A percentile compares a stretch with the other conserved stretches of the same genome.
These are phyloP conservation scores for Pseudomyrmex concolor DNA, from an alignment of 1,140 invertebrate species.

Conservation along the genomic window DNA sequence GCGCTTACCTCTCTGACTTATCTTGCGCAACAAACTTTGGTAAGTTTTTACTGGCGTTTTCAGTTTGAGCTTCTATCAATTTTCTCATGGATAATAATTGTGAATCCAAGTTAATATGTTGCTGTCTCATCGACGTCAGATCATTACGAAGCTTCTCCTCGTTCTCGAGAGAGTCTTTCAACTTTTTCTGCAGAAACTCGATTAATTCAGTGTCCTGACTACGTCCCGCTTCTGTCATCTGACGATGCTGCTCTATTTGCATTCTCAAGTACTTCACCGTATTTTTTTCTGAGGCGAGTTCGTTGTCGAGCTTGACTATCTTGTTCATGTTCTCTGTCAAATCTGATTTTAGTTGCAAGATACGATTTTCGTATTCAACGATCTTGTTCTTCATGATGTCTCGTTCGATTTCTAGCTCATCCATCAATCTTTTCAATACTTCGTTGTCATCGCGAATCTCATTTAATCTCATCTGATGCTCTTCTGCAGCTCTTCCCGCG, in stretches of 20 bases:
- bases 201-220: constrained; percentile 81
- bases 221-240: constrained; percentile 71
- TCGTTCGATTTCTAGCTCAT: constrained; percentile 81
- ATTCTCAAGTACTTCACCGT: constrained; percentile 74
- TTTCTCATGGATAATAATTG: constrained; percentile 73
- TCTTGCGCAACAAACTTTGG: constrained; percentile 46
- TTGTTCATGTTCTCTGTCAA: constrained; percentile 77
- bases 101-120: constrained; percentile 74
- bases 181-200: constrained; percentile 73
- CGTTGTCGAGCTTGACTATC: constrained; percentile 74
- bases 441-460: constrained; percentile 82
- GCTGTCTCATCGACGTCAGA: constrained; percentile 69
- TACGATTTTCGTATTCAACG: constrained; percentile 80
- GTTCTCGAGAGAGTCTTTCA: constrained; percentile 72
- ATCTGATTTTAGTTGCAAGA: constrained; percentile 80
- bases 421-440: constrained; percentile 80
- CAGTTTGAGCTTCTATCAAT: constrained; percentile 66
- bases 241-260: constrained; percentile 76
- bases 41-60: constrained; percentile 50
- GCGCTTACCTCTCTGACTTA: constrained; percentile 74
- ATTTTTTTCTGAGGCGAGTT: constrained; percentile 77
- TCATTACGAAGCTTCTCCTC: constrained; percentile 76
- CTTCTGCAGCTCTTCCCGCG: constrained; percentile 69
- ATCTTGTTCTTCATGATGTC: constrained; percentile 80
- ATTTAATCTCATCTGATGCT: constrained; percentile 72